phyloP scores from a whole-genome alignment of 2,113 vertebrate species.

The Urocolius indicus region DNA sequence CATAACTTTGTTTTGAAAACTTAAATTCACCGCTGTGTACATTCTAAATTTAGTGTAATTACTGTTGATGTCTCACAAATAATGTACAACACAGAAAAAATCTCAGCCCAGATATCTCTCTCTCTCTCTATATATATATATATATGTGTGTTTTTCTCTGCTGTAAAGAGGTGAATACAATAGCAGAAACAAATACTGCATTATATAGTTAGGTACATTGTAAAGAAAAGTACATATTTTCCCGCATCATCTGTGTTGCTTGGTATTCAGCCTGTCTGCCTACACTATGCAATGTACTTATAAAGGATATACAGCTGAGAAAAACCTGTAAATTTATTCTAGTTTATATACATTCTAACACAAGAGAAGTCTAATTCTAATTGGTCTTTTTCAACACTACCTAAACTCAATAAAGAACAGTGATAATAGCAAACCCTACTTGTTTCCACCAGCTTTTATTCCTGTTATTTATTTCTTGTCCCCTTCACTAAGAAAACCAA shows the following conservation, averaged over 20 bases:
- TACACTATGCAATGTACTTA: not conserved
- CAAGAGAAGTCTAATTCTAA: not conserved
- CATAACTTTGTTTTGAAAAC: constrained; percentile 13
- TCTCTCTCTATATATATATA: too few relatives aligned
- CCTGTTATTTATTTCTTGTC: not conserved
- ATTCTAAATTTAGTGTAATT: constrained; percentile 33
- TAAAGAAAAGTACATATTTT: not conserved
- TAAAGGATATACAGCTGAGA: not conserved
- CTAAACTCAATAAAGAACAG: not conserved
- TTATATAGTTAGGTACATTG: fast-evolving
- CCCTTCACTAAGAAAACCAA: not conserved
- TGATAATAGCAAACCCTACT: not conserved
- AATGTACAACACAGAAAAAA: not conserved
- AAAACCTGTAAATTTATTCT: not conserved
- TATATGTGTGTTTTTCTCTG: too few relatives aligned
- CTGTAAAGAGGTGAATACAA: not conserved
- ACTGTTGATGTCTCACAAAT: not conserved
- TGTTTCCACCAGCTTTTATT: not conserved
- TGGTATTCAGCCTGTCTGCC: not conserved
- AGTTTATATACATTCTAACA: not conserved
- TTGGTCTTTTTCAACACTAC: not conserved
- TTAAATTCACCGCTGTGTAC: not conserved
- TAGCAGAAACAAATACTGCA: not conserved
- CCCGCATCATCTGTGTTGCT: not conserved
- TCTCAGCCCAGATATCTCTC: not conserved